These are phyloP conservation scores for Pemphigus obesinymphae DNA, from an alignment of 1,140 invertebrate genomes.

Conservation along the genomic window DNA sequence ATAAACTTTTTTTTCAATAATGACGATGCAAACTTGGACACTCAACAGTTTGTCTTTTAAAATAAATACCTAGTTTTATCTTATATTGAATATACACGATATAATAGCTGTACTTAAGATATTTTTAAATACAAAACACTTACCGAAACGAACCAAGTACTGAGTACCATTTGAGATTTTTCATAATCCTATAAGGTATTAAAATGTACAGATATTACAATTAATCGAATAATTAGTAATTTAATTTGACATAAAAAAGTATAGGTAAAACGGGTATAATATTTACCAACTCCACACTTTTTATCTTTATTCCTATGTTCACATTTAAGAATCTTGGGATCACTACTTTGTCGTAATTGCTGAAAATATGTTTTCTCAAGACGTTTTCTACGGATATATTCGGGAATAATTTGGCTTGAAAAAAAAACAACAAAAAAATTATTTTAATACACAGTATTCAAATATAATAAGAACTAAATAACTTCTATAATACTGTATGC, in stretches of 20 bases:
- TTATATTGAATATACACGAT: neutral
- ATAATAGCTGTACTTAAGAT: neutral
- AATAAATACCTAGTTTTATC: neutral
- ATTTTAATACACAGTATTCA: too few relatives aligned
- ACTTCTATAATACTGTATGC: too few relatives aligned
- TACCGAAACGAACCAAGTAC: constrained; percentile 17
- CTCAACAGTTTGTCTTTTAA: neutral
- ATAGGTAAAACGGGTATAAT: too few relatives aligned
- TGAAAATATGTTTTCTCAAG: neutral
- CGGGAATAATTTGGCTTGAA: neutral
- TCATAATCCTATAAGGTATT: constrained; percentile 26
- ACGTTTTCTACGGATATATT: neutral
- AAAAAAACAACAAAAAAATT: neutral
- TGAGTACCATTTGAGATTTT: constrained; percentile 29
- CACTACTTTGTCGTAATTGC: constrained; percentile 5
- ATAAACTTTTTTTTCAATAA: neutral
- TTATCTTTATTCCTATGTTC: neutral
- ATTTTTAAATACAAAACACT: neutral
- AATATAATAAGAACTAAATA: neutral
- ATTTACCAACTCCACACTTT: constrained; percentile 25
- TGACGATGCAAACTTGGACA: neutral
- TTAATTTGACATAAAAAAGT: neutral
- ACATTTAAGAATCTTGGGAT: neutral
- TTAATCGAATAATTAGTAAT: neutral
- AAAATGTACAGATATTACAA: neutral